Evolutionary conservation across 2,797 vertebrate genomes (phyloP).

Genomic region (Ctenopoma multispine): DNA sequence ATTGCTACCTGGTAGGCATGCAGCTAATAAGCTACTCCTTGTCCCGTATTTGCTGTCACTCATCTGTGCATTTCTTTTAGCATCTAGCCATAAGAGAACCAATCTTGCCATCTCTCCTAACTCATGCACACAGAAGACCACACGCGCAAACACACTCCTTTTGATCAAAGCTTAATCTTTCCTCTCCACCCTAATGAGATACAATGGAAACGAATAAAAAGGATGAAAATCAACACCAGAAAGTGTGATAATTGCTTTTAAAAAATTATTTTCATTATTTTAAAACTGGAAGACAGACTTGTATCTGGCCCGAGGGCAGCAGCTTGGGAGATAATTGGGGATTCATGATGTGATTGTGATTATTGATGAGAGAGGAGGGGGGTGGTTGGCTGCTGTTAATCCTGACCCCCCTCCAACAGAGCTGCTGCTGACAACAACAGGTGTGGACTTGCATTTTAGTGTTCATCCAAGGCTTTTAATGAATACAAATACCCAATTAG

Average conservation of each 20-base stretch:
- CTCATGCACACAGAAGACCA: constrained; percentile 6
- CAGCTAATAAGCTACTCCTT: constrained; percentile 40
- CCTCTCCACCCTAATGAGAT: constrained; percentile 51
- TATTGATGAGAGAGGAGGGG: constrained; percentile 57
- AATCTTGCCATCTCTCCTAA: background rate
- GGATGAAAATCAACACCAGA: constrained; percentile 31
- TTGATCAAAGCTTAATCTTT: constrained; percentile 53
- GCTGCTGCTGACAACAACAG: constrained; percentile 55
- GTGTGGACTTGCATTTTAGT: constrained; percentile 56
- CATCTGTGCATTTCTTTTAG: constrained; percentile 10
- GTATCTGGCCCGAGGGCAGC: constrained; percentile 27
- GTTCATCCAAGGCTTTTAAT: constrained; percentile 52
- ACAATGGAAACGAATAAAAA: constrained; percentile 50
- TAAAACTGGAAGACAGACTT: constrained; percentile 24
- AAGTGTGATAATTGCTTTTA: constrained; percentile 31
- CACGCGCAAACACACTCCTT: constrained; percentile 18
- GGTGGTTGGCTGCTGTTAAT: constrained; percentile 55
- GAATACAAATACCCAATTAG: constrained; percentile 71
- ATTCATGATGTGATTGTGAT: constrained; percentile 63
- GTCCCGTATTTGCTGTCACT: constrained; percentile 12
- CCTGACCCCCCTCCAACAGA: constrained; percentile 44
- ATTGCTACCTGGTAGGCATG: constrained; percentile 44
- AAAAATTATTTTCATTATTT: constrained; percentile 49
- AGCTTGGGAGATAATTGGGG: constrained; percentile 65
- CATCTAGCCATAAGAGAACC: background rate